A percentile compares a stretch with the other conserved stretches of the same genome.
Evolutionary conservation across 92 coral and sea anemone species (phyloP).

Genomic region (Meandrina meandrites): DNA sequence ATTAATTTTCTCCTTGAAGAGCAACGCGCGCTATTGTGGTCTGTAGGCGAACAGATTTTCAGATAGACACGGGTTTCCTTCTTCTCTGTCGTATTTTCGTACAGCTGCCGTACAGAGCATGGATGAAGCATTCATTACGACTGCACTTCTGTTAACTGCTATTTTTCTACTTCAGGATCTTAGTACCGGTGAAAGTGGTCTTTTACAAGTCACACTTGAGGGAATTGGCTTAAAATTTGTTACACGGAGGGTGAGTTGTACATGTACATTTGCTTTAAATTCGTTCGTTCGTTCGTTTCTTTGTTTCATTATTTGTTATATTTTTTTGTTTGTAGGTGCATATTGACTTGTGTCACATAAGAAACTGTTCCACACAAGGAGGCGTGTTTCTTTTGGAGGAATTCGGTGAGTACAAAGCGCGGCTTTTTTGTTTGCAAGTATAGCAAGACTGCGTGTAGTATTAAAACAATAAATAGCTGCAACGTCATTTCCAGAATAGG

Average conservation of each 20-base stretch:
- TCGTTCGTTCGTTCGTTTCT: too few relatives aligned
- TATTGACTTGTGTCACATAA: slow-evolving; percentile 88
- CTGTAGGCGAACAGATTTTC: not conserved
- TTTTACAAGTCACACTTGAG: slow-evolving; percentile 93
- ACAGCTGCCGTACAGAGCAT: not conserved
- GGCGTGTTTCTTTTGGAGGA: slow-evolving; percentile 95
- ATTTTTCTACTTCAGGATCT: slow-evolving; percentile 69
- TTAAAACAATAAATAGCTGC: not conserved
- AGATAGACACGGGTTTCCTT: not conserved
- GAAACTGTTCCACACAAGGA: slow-evolving; percentile 97
- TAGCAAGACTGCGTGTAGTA: not conserved
- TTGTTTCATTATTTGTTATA: too few relatives aligned
- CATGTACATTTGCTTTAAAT: not conserved
- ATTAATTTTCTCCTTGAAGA: not conserved
- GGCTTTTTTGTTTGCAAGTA: not conserved
- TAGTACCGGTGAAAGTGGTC: slow-evolving; percentile 79
- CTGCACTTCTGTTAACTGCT: not conserved
- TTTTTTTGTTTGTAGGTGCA: slow-evolving; percentile 69
- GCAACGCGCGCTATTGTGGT: not conserved
- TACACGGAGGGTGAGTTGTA: slow-evolving; percentile 72
- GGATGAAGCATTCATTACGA: not conserved
- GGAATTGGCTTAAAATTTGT: slow-evolving; percentile 95
- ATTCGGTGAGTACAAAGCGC: slow-evolving; percentile 69
- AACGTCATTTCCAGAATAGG: not conserved
- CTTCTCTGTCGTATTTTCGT: not conserved